phyloP scores from a whole-genome alignment of 2,113 vertebrate genomes.

The Steatornis caripensis region DNA sequence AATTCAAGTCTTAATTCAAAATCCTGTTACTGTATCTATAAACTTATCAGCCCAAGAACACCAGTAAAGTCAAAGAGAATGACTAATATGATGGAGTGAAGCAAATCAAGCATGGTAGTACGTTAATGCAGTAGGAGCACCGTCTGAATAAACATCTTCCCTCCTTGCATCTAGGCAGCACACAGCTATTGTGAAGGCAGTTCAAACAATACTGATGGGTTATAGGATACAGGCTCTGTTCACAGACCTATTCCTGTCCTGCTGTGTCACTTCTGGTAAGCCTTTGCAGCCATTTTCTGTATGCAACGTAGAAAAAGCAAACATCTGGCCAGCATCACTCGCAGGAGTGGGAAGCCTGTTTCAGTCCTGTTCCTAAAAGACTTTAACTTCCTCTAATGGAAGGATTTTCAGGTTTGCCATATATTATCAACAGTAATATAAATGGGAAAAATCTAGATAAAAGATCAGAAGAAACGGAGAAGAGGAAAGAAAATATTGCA shows the following conservation, averaged over 20 bases:
- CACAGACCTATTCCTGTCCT: neutral
- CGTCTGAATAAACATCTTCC: neutral
- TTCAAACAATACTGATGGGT: neutral
- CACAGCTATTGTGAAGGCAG: neutral
- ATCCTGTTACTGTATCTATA: neutral
- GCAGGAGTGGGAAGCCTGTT: neutral
- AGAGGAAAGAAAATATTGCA: neutral
- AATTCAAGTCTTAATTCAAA: constrained; percentile 35
- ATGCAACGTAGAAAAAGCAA: fast-evolving
- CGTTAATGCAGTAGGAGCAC: neutral
- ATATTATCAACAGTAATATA: neutral
- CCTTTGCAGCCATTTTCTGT: neutral
- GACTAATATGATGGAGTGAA: neutral
- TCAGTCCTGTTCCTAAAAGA: neutral
- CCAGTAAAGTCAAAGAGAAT: neutral
- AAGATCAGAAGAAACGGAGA: neutral
- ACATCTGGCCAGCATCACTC: neutral
- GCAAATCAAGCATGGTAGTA: neutral
- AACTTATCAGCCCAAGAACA: neutral
- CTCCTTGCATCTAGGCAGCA: neutral
- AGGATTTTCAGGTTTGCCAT: neutral
- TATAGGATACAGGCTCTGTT: neutral
- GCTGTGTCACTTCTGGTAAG: neutral
- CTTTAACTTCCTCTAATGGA: neutral
- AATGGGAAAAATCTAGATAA: neutral